phyloP scores from a whole-genome alignment of 2,888 invertebrate species.

The Phengaris arion region DNA sequence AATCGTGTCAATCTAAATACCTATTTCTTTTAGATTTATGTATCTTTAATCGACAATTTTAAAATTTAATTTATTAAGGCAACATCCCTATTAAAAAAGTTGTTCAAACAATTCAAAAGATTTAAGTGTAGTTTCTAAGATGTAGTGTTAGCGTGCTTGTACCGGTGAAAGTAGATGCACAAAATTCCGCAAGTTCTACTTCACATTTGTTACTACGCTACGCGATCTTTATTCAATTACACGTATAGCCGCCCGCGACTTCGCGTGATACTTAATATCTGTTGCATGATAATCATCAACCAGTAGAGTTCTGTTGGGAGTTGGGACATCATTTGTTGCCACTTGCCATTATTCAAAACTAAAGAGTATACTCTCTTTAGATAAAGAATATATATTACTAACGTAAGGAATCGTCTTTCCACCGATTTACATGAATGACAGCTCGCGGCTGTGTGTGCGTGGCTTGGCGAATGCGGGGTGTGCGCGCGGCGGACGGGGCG shows the following conservation, averaged over 20 bases:
- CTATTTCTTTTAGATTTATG: too few species aligned
- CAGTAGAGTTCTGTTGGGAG: background rate
- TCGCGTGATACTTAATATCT: background rate
- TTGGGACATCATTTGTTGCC: too few species aligned
- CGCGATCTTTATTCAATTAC: background rate
- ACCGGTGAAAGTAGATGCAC: constrained; percentile 72
- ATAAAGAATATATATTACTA: too few species aligned
- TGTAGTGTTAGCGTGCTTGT: constrained; percentile 64
- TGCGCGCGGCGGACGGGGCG: too few species aligned
- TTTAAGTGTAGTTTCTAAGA: constrained; percentile 53
- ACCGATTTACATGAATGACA: too few species aligned
- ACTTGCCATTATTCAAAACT: too few species aligned
- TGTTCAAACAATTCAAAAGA: constrained; percentile 42
- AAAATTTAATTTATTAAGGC: background rate
- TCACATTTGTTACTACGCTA: background rate
- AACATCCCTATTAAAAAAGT: background rate
- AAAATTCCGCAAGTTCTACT: constrained; percentile 52
- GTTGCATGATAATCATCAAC: background rate
- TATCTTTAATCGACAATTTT: too few species aligned
- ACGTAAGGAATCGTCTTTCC: too few species aligned
- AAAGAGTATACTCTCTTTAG: too few species aligned
- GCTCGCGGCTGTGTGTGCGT: too few species aligned
- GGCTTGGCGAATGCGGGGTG: too few species aligned
- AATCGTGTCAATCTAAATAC: too few species aligned
- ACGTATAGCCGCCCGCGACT: background rate